phyloP scores from a whole-genome alignment of 1,140 invertebrate species.

The Drosophila miranda region DNA sequence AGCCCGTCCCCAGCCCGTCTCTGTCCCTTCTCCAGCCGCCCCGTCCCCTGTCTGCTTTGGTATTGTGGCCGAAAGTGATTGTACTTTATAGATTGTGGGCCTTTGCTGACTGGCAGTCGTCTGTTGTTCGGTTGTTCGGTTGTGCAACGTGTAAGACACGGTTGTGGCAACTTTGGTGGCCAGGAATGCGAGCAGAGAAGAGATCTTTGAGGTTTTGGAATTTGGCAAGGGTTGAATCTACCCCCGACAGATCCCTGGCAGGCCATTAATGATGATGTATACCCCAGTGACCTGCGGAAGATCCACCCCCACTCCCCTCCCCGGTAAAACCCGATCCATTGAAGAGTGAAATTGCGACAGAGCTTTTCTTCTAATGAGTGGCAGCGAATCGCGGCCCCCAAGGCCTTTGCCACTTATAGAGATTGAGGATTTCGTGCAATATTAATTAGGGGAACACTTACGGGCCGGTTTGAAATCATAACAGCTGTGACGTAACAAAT shows the following conservation, averaged over 20 bases:
- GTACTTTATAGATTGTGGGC: conserved; percentile 64
- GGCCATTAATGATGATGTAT: background rate
- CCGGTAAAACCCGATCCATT: conserved; percentile 45
- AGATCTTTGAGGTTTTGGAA: conserved; percentile 1
- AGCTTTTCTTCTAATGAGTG: conserved; percentile 48
- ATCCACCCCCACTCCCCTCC: conserved; percentile 3
- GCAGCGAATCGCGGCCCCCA: conserved; percentile 33
- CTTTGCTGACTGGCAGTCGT: conserved; percentile 40
- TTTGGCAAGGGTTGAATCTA: too few relatives aligned
- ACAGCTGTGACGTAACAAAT: conserved; percentile 76
- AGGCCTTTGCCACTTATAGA: conserved; percentile 22
- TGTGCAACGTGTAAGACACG: conserved; percentile 45
- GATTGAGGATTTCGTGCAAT: conserved; percentile 46
- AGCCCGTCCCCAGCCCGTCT: too few relatives aligned
- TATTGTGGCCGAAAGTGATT: conserved; percentile 69
- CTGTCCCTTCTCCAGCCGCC: too few relatives aligned
- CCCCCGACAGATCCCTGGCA: conserved; percentile 1
- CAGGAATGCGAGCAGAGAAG: background rate
- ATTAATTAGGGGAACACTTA: conserved; percentile 77
- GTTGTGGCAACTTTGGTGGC: conserved; percentile 33
- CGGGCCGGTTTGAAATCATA: conserved; percentile 53
- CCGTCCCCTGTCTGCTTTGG: conserved; percentile 15
- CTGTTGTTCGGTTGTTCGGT: conserved; percentile 12
- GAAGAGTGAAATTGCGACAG: conserved; percentile 43
- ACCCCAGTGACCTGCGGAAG: conserved; percentile 39